These are phyloP conservation scores for Sycophila sp. DNA, from an alignment of 1,140 invertebrate species.

Conservation along the genomic window DNA sequence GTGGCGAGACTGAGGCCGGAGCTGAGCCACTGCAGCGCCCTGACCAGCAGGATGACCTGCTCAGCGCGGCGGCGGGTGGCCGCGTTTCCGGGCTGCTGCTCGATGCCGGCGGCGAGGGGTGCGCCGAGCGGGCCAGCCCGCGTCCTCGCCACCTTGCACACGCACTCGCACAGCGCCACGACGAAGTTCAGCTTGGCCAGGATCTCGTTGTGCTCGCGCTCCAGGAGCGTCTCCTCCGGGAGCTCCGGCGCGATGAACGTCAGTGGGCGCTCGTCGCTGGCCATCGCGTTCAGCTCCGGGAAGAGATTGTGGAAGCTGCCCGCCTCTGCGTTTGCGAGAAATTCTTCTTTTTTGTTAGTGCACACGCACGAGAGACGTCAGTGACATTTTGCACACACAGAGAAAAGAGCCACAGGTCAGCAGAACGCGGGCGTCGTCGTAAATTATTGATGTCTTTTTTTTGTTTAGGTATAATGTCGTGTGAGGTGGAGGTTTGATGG, in stretches of 20 bases:
- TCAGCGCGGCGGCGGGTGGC: slow-evolving; percentile 76
- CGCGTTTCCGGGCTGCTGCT: slow-evolving; percentile 59
- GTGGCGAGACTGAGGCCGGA: slow-evolving; percentile 91
- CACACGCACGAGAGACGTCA: background rate
- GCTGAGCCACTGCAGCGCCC: slow-evolving; percentile 90
- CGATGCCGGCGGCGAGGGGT: slow-evolving; percentile 44
- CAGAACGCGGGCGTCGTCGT: background rate
- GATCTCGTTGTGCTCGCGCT: slow-evolving; percentile 93
- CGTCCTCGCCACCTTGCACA: slow-evolving; percentile 85
- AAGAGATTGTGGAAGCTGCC: slow-evolving; percentile 71
- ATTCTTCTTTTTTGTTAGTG: slow-evolving; percentile 37
- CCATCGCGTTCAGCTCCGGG: slow-evolving; percentile 63
- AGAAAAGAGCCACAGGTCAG: slow-evolving; percentile 11
- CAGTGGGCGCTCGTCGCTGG: slow-evolving; percentile 71
- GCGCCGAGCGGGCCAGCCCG: slow-evolving; percentile 78
- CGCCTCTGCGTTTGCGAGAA: slow-evolving; percentile 62
- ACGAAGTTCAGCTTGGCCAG: slow-evolving; percentile 94
- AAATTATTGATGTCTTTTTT: background rate
- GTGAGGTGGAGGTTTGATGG: too few relatives aligned
- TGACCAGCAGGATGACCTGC: slow-evolving; percentile 90
- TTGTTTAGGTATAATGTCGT: background rate
- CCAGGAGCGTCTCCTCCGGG: slow-evolving; percentile 93
- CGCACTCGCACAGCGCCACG: slow-evolving; percentile 88
- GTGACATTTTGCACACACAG: slow-evolving; percentile 4
- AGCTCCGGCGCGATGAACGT: slow-evolving; percentile 90